Evolutionary conservation across 2,888 invertebrate genomes (phyloP).

Genomic region (Lochmaea crataegi): DNA sequence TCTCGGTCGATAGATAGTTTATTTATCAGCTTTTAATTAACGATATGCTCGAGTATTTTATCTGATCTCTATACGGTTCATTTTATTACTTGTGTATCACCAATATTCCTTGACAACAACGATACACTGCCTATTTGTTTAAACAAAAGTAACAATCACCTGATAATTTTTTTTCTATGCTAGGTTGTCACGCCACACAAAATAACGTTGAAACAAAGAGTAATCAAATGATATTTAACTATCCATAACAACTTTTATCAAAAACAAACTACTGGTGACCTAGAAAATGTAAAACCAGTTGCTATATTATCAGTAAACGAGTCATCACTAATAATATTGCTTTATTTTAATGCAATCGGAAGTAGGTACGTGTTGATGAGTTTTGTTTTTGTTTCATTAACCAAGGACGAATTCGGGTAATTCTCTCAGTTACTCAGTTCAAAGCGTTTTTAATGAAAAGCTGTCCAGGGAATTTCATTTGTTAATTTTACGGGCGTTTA

Average conservation of each 20-base stretch:
- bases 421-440: slow-evolving; percentile 1
- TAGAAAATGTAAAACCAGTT: slow-evolving; percentile 14
- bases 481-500: not conserved
- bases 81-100: too few species aligned
- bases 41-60: too few species aligned
- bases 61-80: too few species aligned
- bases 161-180: slow-evolving; percentile 5
- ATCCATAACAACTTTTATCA: slow-evolving; percentile 9
- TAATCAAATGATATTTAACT: not conserved
- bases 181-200: slow-evolving; percentile 1
- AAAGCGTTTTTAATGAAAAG: not conserved
- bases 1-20: too few species aligned
- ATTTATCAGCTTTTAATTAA: too few species aligned
- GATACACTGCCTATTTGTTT: not conserved
- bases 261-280: slow-evolving; percentile 14
- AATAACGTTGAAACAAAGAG: not conserved
- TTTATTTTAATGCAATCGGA: slow-evolving; percentile 18
- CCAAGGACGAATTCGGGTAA: not conserved
- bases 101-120: not conserved
- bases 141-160: not conserved
- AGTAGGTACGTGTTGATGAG: slow-evolving; percentile 6
- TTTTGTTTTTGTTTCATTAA: slow-evolving; percentile 7
- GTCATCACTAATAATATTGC: not conserved
- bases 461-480: not conserved
- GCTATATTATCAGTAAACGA: slow-evolving; percentile 18